These are phyloP conservation scores for Choristoneura fumiferana DNA, from an alignment of 1,140 invertebrate genomes.

Conservation along the genomic window DNA sequence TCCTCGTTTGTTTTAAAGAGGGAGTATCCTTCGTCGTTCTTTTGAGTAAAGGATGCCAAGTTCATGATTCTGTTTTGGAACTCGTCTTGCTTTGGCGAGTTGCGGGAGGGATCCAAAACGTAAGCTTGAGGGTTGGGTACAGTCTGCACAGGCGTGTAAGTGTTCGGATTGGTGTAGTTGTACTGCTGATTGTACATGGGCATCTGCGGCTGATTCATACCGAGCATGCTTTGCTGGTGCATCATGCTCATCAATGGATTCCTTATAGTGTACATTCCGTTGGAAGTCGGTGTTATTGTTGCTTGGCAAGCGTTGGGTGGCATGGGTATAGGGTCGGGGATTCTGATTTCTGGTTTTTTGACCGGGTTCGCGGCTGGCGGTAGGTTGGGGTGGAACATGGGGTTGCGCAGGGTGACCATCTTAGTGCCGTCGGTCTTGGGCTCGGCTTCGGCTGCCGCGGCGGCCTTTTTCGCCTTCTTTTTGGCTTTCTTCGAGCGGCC, in stretches of 20 bases:
- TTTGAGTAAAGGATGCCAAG: conserved; percentile 65
- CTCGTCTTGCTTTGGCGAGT: conserved; percentile 48
- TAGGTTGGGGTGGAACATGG: conserved; percentile 81
- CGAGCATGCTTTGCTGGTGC: conserved; percentile 70
- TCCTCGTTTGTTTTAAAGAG: conserved; percentile 60
- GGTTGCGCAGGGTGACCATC: conserved; percentile 87
- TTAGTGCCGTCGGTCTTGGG: conserved; percentile 73
- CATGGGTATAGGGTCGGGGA: conserved; percentile 73
- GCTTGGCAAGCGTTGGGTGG: conserved; percentile 72
- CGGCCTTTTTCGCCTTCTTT: conserved; percentile 67
- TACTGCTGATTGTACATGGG: conserved; percentile 45
- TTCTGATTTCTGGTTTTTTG: conserved; percentile 67
- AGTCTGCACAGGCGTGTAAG: conserved; percentile 33
- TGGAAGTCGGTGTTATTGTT: conserved; percentile 72
- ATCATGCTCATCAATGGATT: conserved; percentile 81
- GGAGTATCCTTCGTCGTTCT: conserved; percentile 67
- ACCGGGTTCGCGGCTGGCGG: conserved; percentile 72
- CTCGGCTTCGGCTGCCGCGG: conserved; percentile 32
- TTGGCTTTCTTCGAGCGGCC: conserved; percentile 69
- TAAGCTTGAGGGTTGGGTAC: conserved; percentile 21
- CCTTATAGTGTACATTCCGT: conserved; percentile 88
- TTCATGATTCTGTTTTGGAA: conserved; percentile 59
- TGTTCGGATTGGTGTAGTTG: conserved; percentile 51
- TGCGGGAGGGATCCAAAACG: conserved; percentile 31
- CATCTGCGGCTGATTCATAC: conserved; percentile 34